Evolutionary conservation across 2,888 invertebrate species (phyloP), one percentile per base, ranked within the genome.

Genomic region (Calameuta idolon): DNA sequence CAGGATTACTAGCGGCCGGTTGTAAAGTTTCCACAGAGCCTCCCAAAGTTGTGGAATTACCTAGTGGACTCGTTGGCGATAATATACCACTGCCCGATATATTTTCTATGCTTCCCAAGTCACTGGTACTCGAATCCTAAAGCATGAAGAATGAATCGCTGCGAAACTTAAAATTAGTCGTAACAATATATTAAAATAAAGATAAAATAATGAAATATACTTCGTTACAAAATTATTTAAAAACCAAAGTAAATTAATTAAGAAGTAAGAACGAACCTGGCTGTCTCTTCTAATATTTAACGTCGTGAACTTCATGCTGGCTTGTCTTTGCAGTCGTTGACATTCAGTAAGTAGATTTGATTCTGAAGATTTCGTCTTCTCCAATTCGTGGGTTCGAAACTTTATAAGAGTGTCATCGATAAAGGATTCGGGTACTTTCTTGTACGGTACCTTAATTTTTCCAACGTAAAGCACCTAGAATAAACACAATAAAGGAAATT

Each of bases 401-500:
- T 97, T 97, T 79, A 95, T 94, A 78, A 98, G 92, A 1, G 98
- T 97, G 89, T 98, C 98, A 89, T 98, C 98, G 84, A 98, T 97
- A 86, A 98, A 95, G 0, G 96, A 94, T 83, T 97, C 96, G 1
- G 97, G 96, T 0, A 97, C 96, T 89, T 97, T 97, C 87, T 96
- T 95, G 88, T 96, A 96, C 69, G 97, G 96, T 84, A 98, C 96
- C 83, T 96, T 95, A 75, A 98, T 97, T 92, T 97, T 97, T 0
- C 98, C 98, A 75, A 98, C 95, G 91, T 98, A 98, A 82, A 98
- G 93, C 4, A 97, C 97, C 95, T 97, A 90, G 4, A 91, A 9
- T 55, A 91, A 75, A 37, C 75, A 76, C 76, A 76, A 77, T 37
- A 33, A 69, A 55, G 9, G 1, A 55, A 23, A 23, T 55, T 23